phyloP scores from a whole-genome alignment of 2,797 vertebrate genomes.

The Hyperoplus lanceolatus region DNA sequence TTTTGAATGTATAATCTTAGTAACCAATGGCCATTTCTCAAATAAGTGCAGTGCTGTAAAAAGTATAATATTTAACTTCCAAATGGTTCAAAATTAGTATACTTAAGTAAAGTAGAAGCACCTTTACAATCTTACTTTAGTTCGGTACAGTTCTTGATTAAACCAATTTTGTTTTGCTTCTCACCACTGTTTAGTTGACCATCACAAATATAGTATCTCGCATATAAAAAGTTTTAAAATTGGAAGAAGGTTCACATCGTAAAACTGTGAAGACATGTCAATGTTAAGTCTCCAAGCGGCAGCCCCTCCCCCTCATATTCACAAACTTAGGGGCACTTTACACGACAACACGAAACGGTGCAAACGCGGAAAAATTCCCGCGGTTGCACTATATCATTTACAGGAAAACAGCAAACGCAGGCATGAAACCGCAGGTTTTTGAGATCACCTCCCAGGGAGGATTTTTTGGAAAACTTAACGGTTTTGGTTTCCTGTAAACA shows the following conservation, averaged over 20 bases:
- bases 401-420: too few species aligned
- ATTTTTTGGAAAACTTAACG: too few species aligned
- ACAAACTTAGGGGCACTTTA: too few species aligned
- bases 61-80: not conserved
- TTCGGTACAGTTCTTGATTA: not conserved
- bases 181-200: not conserved
- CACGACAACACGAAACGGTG: too few species aligned
- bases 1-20: not conserved
- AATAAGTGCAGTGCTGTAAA: not conserved
- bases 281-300: not conserved
- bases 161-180: not conserved
- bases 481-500: too few species aligned
- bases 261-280: not conserved
- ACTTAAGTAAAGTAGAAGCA: not conserved
- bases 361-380: too few species aligned
- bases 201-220: not conserved
- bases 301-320: not conserved
- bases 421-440: too few species aligned
- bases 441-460: too few species aligned
- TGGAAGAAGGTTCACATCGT: not conserved
- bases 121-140: not conserved
- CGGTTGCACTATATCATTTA: too few species aligned
- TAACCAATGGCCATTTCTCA: not conserved
- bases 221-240: not conserved
- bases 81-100: not conserved